Evolutionary conservation across 2,888 invertebrate species (phyloP).

Genomic region (Apotomis capreana): DNA sequence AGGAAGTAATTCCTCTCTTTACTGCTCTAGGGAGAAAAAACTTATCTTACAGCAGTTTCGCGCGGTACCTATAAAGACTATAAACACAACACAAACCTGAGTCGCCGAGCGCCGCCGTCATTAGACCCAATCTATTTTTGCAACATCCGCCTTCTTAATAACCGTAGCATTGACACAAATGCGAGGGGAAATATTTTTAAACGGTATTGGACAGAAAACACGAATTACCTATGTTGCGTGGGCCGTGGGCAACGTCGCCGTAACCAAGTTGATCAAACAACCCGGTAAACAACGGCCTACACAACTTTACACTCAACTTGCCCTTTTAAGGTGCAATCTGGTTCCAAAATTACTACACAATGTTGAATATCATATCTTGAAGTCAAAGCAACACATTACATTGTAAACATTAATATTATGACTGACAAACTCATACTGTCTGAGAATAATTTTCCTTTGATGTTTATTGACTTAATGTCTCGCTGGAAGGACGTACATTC

Average conservation of each 20-base stretch:
- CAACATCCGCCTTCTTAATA: slow-evolving; percentile 38
- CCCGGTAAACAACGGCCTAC: slow-evolving; percentile 38
- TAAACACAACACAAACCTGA: slow-evolving; percentile 15
- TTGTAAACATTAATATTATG: neutral
- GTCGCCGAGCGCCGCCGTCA: slow-evolving; percentile 27
- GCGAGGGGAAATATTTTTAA: slow-evolving; percentile 31
- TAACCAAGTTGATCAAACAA: slow-evolving; percentile 1
- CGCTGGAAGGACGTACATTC: neutral
- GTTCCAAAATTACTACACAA: neutral
- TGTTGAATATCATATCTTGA: neutral
- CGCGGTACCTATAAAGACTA: neutral
- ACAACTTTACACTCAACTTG: slow-evolving; percentile 17
- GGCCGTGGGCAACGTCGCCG: slow-evolving; percentile 30
- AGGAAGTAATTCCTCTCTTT: neutral
- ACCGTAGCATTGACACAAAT: slow-evolving; percentile 42
- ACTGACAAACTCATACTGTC: neutral
- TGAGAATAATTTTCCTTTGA: neutral
- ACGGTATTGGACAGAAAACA: slow-evolving; percentile 26
- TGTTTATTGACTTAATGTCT: neutral
- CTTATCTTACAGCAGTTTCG: slow-evolving; percentile 16
- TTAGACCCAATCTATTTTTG: slow-evolving; percentile 35
- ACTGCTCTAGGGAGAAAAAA: neutral
- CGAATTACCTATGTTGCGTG: slow-evolving; percentile 17
- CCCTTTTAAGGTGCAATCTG: slow-evolving; percentile 36
- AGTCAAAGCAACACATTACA: neutral